These are phyloP conservation scores for Eurosta solidaginis DNA, from an alignment of 1,140 invertebrate genomes.

Conservation along the genomic window DNA sequence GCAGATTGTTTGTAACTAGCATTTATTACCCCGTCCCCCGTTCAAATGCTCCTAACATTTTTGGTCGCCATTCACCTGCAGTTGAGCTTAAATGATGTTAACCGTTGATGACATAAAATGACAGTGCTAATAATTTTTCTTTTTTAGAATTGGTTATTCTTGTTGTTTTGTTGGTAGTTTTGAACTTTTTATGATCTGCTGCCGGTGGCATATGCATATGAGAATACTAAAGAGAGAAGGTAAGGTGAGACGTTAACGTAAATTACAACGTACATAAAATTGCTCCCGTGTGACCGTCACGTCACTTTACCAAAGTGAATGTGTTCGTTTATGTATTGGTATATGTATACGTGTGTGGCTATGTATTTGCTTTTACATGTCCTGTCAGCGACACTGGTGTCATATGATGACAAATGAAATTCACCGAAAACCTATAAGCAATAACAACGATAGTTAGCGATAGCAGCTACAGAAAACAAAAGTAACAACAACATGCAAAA, in stretches of 20 bases:
- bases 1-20: no score
- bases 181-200: background rate
- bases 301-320: background rate
- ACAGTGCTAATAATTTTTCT: constrained; percentile 9
- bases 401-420: constrained; percentile 22
- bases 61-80: no score
- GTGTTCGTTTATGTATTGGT: background rate
- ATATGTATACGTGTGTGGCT: background rate
- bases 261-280: constrained; percentile 13
- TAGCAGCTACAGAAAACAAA: background rate
- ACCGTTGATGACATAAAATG: constrained; percentile 24
- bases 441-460: background rate
- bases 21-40: no score
- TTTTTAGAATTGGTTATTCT: background rate
- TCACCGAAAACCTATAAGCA: background rate
- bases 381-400: constrained; percentile 47
- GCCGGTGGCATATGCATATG: background rate
- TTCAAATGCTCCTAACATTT: no score
- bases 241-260: background rate
- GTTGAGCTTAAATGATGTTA: no score
- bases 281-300: constrained; percentile 10
- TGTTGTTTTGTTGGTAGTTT: background rate
- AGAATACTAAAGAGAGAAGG: background rate
- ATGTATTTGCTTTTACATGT: constrained; percentile 39
- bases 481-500: background rate